Conservation (phyloP, 2,888 invertebrate genomes). For the Idaea dimidiata region DNA sequence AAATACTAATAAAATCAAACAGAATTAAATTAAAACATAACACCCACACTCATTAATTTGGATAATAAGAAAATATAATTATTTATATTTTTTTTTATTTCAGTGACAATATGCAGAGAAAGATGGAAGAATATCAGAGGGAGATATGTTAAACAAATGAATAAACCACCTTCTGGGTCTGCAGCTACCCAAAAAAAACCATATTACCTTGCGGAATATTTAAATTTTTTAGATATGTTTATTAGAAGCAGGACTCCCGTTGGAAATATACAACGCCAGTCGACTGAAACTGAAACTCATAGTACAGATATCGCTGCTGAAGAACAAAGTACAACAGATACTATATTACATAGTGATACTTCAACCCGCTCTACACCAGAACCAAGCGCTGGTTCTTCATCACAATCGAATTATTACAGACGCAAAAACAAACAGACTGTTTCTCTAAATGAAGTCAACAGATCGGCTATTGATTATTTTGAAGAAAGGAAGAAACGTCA, state of each 20-base stretch:
- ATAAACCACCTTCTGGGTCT: slow-evolving; percentile 7
- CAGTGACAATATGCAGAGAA: slow-evolving; percentile 7
- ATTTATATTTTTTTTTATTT: slow-evolving; percentile 3
- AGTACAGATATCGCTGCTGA: slow-evolving; percentile 3
- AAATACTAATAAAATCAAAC: too few species aligned
- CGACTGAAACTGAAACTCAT: slow-evolving; percentile 6
- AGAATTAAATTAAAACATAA: neutral
- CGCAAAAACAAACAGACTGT: slow-evolving; percentile 3
- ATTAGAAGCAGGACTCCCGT: slow-evolving; percentile 4
- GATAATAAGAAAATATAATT: neutral
- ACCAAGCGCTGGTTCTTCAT: slow-evolving; percentile 6
- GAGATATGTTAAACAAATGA: slow-evolving; percentile 9
- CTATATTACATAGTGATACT: slow-evolving; percentile 7
- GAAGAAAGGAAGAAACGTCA: slow-evolving; percentile 9
- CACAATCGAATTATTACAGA: slow-evolving; percentile 2
- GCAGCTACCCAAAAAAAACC: slow-evolving; percentile 9
- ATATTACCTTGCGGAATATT: slow-evolving; percentile 8
- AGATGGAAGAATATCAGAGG: slow-evolving; percentile 10
- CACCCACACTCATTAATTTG: too few species aligned
- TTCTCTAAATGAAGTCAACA: slow-evolving; percentile 9
- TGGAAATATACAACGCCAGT: slow-evolving; percentile 6
- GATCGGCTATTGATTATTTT: slow-evolving; percentile 8
- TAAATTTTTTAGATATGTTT: slow-evolving; percentile 6
- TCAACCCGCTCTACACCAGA: slow-evolving; percentile 8
- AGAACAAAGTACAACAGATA: slow-evolving; percentile 8